phyloP scores from a whole-genome alignment of 2,888 invertebrate species.

The Euplagia quadripunctaria region DNA sequence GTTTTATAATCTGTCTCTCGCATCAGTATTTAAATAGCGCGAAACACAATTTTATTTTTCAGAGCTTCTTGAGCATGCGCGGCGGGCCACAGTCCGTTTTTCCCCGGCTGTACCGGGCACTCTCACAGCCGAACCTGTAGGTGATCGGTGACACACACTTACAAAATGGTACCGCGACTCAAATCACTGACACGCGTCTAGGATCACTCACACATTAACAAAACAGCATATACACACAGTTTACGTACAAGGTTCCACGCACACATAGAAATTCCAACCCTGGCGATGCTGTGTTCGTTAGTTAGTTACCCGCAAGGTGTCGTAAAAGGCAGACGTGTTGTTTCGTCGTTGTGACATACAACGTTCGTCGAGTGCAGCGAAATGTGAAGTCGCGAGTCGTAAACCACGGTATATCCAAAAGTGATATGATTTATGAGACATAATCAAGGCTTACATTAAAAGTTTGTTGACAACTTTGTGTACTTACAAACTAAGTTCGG shows the following conservation, averaged over 20 bases:
- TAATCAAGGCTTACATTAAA: conserved; percentile 29
- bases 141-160: conserved; percentile 70
- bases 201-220: conserved; percentile 66
- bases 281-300: conserved; percentile 74
- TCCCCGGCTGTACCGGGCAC: conserved; percentile 65
- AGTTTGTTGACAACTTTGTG: conserved; percentile 52
- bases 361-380: conserved; percentile 45
- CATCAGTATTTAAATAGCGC: conserved; percentile 73
- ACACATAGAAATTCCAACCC: conserved; percentile 69
- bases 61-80: conserved; percentile 71
- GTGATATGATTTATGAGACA: conserved; percentile 52
- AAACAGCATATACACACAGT: conserved; percentile 45
- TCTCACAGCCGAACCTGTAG: conserved; percentile 63
- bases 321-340: conserved; percentile 40
- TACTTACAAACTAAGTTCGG: conserved; percentile 46
- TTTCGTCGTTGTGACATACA: conserved; percentile 26
- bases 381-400: conserved; percentile 46
- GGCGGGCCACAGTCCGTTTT: conserved; percentile 55
- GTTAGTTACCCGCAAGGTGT: conserved; percentile 61
- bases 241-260: conserved; percentile 59
- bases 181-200: conserved; percentile 68
- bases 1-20: conserved; percentile 63
- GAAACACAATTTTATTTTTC: conserved; percentile 72
- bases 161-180: conserved; percentile 55
- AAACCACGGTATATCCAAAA: conserved; percentile 44